Base-by-base conservation (phyloP, 2,113 vertebrate genomes). In the Lampris incognitus region DNA sequence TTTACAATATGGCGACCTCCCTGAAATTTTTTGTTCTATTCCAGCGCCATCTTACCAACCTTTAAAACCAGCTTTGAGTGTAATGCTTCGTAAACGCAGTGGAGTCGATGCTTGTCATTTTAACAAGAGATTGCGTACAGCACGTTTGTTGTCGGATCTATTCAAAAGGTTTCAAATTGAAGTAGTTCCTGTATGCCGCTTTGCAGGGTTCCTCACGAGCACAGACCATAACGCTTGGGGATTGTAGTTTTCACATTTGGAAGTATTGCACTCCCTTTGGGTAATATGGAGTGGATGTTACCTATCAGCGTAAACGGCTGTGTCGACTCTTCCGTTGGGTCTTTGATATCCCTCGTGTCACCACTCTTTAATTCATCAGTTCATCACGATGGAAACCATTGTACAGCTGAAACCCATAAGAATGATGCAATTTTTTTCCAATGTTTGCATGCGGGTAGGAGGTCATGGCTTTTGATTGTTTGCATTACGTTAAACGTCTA, bases 1-100 rank as follows among this genome's bases (percentile, higher is more conserved):
- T 96, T 96, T 96, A 96, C 96, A 97, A 96, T 95, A 97, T 97
- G 96, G 96, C 96, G 95, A 96, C 95, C 95, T 95, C 94, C 90
- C 94, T 94, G 94, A 94, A 94, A 92, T 82, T 64, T 69, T 57
- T 76, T 76, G 92, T 94, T 94, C 93, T 92, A 88, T 93, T 92
- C 92, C 94, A 96, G 95, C 96, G 96, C 96, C 96, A 97, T 97
- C 94, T 97, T 97, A 94, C 92, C 89, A 85, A 69, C 40, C 86
- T 74, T 74, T 81, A 62, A 48, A 64, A 64, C 38, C 1, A 58
- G 61, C 57, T 49, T 5, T 36, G 38, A 9, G 39, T 1, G 7
- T 46, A 44, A 62, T 5, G 7, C 13, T 50, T 24, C 44, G 7
- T 36, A 46, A 11, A 41, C 11, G 0, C 10, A 10, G 11, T 39